phyloP scores from a whole-genome alignment of 2,113 vertebrate genomes.

The Hipposideros armiger region DNA sequence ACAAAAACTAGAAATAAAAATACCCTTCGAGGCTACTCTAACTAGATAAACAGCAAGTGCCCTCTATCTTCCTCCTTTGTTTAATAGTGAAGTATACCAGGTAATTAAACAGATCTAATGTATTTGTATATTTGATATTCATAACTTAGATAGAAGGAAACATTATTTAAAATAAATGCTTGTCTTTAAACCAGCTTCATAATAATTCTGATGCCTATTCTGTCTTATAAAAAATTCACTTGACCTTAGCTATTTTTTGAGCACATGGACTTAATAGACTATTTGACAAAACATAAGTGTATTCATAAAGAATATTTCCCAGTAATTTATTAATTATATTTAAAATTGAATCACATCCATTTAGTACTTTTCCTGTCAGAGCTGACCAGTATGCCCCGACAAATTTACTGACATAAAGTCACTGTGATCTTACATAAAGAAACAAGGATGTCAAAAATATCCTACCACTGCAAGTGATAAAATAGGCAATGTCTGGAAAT shows the following conservation, averaged over 20 bases:
- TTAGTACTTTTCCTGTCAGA: conserved; percentile 65
- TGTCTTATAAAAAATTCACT: conserved; percentile 46
- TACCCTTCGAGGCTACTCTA: background rate
- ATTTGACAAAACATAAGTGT: conserved; percentile 67
- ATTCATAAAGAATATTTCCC: conserved; percentile 64
- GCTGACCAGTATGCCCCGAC: background rate
- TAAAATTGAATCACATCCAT: conserved; percentile 77
- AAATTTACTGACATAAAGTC: conserved; percentile 77
- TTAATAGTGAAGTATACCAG: conserved; percentile 10
- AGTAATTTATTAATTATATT: conserved; percentile 66
- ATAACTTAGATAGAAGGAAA: conserved; percentile 37
- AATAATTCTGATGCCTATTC: conserved; percentile 62
- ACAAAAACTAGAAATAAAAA: background rate
- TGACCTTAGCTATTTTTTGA: conserved; percentile 63
- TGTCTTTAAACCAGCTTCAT: conserved; percentile 53
- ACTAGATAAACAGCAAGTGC: background rate
- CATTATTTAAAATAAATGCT: conserved; percentile 67
- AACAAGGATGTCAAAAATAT: conserved; percentile 65
- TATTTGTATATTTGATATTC: conserved; percentile 37
- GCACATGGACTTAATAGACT: conserved; percentile 19
- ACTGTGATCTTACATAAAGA: conserved; percentile 73
- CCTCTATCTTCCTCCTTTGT: background rate
- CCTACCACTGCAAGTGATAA: conserved; percentile 58
- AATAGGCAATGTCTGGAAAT: conserved; percentile 68
- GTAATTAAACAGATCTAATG: conserved; percentile 45